A percentile compares a stretch with the other conserved stretches of the same genome.
phyloP scores from a whole-genome alignment of 2,888 invertebrate species.

The Xanthorhoe spadicearia region DNA sequence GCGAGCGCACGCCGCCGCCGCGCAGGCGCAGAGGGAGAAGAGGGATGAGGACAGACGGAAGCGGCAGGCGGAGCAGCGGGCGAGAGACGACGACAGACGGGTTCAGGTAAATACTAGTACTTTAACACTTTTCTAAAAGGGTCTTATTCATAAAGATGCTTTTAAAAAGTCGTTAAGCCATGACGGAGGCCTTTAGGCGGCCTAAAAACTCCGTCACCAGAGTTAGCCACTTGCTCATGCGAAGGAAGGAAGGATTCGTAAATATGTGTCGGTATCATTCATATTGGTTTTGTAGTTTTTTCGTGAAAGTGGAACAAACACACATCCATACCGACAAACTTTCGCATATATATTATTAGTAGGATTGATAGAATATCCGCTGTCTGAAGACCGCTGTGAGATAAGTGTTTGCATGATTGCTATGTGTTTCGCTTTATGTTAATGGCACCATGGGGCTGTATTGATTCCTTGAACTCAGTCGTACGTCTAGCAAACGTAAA shows the following conservation, averaged over 20 bases:
- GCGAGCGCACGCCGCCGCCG: constrained; percentile 94
- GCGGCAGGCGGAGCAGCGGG: constrained; percentile 92
- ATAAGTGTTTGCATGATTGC: neutral
- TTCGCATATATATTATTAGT: no score
- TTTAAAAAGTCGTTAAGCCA: constrained; percentile 2
- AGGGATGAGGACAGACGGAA: constrained; percentile 93
- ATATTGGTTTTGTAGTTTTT: neutral
- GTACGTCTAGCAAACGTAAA: neutral
- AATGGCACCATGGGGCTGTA: neutral
- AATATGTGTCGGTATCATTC: neutral
- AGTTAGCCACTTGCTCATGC: no score
- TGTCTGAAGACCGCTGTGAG: neutral
- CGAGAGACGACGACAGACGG: constrained; percentile 89
- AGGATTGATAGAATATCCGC: neutral
- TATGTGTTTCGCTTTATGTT: neutral
- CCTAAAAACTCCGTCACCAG: no score
- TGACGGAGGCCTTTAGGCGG: no score
- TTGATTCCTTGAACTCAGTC: neutral
- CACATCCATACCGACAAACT: no score
- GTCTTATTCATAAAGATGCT: no score
- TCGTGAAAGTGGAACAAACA: no score
- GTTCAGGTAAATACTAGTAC: constrained; percentile 54
- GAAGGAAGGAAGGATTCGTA: no score
- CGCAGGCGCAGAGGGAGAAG: constrained; percentile 95
- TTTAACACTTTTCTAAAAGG: no score